Evolutionary conservation across 2,888 invertebrate species (phyloP).

Genomic region (Pollenia angustigena): DNA sequence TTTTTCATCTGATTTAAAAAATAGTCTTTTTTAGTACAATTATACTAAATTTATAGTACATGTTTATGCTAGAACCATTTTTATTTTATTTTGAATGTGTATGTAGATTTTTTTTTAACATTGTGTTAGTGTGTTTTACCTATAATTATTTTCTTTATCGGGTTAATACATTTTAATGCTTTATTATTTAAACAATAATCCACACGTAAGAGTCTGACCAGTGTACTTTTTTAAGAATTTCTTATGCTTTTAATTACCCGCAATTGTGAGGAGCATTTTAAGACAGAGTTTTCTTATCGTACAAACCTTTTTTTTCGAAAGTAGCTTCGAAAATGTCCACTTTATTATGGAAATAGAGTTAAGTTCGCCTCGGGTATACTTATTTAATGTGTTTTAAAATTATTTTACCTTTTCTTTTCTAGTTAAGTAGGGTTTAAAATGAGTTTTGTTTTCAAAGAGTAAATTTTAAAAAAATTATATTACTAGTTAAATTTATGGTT

Average conservation of each 20-base stretch:
- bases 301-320: constrained; percentile 63
- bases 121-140: constrained; percentile 72
- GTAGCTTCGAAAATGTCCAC: constrained; percentile 18
- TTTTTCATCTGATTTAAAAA: constrained; percentile 7
- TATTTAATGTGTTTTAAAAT: constrained; percentile 23
- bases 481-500: neutral
- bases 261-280: constrained; percentile 29
- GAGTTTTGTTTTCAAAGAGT: constrained; percentile 32
- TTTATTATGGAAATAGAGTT: constrained; percentile 26
- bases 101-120: constrained; percentile 23
- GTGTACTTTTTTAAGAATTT: constrained; percentile 12
- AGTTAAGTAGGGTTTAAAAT: constrained; percentile 7
- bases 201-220: constrained; percentile 70
- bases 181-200: constrained; percentile 45
- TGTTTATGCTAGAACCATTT: constrained; percentile 36
- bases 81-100: neutral
- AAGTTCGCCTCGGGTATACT: neutral
- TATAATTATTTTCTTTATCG: constrained; percentile 48
- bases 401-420: constrained; percentile 47
- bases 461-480: constrained; percentile 36
- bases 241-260: constrained; percentile 48
- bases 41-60: constrained; percentile 28
- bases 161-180: neutral
- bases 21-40: constrained; percentile 29
- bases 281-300: constrained; percentile 37